Conservation (phyloP, 2,113 vertebrate species). For the Gymnobelideus leadbeateri region DNA sequence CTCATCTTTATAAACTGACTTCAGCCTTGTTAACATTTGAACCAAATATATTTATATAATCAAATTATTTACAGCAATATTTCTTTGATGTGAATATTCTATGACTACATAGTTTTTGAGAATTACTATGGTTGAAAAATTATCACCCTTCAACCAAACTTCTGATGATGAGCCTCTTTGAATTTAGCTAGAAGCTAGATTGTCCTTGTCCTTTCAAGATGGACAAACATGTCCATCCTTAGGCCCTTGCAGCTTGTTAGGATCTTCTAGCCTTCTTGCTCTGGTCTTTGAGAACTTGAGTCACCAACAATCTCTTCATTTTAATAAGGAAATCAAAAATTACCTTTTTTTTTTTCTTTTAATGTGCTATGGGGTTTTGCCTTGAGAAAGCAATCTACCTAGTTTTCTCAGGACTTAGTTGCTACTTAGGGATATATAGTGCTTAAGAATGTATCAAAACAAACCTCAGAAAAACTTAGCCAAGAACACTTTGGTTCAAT, state of each 20-base stretch:
- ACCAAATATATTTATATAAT: conserved; percentile 26
- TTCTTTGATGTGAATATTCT: not conserved
- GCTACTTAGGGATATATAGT: conserved; percentile 38
- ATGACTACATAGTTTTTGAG: not conserved
- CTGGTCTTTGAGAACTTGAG: not conserved
- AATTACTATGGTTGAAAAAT: not conserved
- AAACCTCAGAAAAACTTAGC: conserved; percentile 36
- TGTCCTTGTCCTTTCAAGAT: not conserved
- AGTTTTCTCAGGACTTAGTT: conserved; percentile 24
- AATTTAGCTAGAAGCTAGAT: not conserved
- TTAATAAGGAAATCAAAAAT: not conserved
- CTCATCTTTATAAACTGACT: not conserved
- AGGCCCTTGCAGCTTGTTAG: not conserved
- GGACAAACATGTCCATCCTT: not conserved
- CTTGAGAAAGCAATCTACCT: conserved; percentile 27
- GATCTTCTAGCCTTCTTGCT: not conserved
- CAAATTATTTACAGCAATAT: not conserved
- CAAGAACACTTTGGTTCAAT: conserved; percentile 3
- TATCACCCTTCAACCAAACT: not conserved
- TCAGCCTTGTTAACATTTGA: conserved; percentile 43
- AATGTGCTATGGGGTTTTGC: not conserved
- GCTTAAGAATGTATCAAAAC: conserved; percentile 43
- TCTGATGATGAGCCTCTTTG: not conserved
- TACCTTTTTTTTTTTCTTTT: not conserved
- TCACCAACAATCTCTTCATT: not conserved